A percentile compares a stretch with the other conserved stretches of the same genome.
These are phyloP conservation scores for Pseudopleuronectes americanus DNA, from an alignment of 2,797 vertebrate species.

Conservation along the genomic window DNA sequence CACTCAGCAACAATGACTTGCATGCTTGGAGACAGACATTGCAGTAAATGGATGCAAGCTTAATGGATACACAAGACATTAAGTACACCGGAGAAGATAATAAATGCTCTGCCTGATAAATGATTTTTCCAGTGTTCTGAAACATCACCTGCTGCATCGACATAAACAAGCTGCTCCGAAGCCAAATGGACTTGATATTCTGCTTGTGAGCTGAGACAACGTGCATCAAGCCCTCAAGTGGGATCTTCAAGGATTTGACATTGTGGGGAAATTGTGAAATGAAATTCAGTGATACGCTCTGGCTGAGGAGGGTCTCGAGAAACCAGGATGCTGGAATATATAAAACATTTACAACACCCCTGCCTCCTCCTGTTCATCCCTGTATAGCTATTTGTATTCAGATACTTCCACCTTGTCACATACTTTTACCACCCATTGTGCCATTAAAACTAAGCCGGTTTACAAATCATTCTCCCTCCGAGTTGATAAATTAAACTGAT, in stretches of 20 bases:
- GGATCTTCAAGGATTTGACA: constrained; percentile 49
- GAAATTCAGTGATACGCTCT: constrained; percentile 23
- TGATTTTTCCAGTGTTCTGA: constrained; percentile 26
- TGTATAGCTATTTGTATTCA: constrained; percentile 69
- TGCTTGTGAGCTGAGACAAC: constrained; percentile 38
- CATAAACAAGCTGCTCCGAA: constrained; percentile 34
- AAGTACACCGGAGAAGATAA: constrained; percentile 25
- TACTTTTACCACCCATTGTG: constrained; percentile 66
- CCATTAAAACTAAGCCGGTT: constrained; percentile 72
- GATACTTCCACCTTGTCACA: constrained; percentile 66
- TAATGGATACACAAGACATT: constrained; percentile 50
- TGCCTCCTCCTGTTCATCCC: constrained; percentile 50
- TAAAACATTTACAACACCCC: constrained; percentile 16
- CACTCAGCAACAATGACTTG: constrained; percentile 9
- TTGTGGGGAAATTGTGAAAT: constrained; percentile 40
- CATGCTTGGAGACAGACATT: constrained; percentile 24
- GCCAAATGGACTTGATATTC: constrained; percentile 46
- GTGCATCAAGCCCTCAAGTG: constrained; percentile 48
- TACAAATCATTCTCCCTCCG: constrained; percentile 74
- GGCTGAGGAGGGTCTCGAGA: constrained; percentile 35
- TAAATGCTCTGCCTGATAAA: constrained; percentile 41
- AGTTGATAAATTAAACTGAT: constrained; percentile 73
- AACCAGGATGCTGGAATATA: constrained; percentile 45
- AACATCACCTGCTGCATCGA: constrained; percentile 25
- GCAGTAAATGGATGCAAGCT: constrained; percentile 37